Evolutionary conservation across 2,797 vertebrate species (phyloP), one percentile per base, ranked within the genome.

Genomic region (Lepilemur ruficaudatus): DNA sequence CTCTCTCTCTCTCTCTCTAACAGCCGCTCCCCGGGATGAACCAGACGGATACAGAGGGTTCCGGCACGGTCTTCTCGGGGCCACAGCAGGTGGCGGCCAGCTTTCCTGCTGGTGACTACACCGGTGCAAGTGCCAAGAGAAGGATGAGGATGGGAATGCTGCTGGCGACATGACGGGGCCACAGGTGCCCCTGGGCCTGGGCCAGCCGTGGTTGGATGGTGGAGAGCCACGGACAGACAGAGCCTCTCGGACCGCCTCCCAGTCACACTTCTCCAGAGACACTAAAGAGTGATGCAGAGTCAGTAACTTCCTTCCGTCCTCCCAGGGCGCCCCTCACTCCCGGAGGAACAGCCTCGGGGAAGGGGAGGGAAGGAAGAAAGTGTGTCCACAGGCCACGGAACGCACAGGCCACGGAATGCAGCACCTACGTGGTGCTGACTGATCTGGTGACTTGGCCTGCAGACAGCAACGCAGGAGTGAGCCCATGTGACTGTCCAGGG

Each of bases 321-420:
- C 75, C 89, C 11, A 11, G 35, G 1, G 10, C 61, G 32, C 0
- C 0, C 41, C n/a, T 50, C 12, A 1, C 46, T 35, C 88, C 23
- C 1, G 14, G 81, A 50, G 32, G 32, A 86, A 48, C 2, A 75
- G 41, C 48, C 10, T 1, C 7, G 38, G 48, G 46, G 75, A 41
- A 41, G 1, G 14, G 61, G 46, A 7, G 80, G 35, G 59, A 73
- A 81, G 25, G 67, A 73, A 43, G 23, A 50, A 15, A 25, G 41
- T 0, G 0, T 4, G 0, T 4, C 1, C 12, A 22, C 4, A 20
- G 52, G 50, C 50, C 50, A 52, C 15, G 17, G 50, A 48, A 52
- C 17, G 5, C 50, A 52, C 50, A 18, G 50, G 72, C 59, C 30
- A 13, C 2, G 4, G 17, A 23, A 32, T 2, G 43, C 25, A 14